Evolutionary conservation across 2,888 invertebrate species (phyloP), one percentile per base, ranked within the genome.

Genomic region (Autographa gamma): DNA sequence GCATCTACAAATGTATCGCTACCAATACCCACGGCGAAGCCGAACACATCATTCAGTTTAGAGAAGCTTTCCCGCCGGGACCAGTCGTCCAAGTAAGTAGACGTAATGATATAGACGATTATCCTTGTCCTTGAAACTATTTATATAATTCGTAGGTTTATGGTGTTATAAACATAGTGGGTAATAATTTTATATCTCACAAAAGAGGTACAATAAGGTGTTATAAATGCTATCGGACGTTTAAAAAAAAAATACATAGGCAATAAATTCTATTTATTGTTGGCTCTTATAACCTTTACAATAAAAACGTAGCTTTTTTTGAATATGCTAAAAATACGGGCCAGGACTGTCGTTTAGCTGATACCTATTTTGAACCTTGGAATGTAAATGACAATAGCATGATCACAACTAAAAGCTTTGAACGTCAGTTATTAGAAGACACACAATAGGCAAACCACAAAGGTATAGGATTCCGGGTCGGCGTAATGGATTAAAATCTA

Each of bases 1-100:
- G 97, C 0, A 93, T 96, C 31, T 99, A 98, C 92, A 97, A 97
- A 89, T 99, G 98, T 88, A 95, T 97, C 61, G 98, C 98, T 0
- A 97, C 96, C 2, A 99, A 99, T 87, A 94, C 95, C 25, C 96
- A 97, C 61, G 99, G 98, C 5, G 96, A 96, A 63, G 96, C 96
- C 4, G 96, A 96, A 75, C 96, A 97, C 75, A 93, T 94, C n/a
- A 97, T 98, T 85, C 96, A 97, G 73, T 93, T 98, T 74, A 96
- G 97, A 81, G 97, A 98, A 91, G 98, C 98, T 0, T 96, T 96
- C 61, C 96, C 96, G 1, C 99, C 98, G 0, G 96, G 96, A 5
- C 92, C 96, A 18, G 96, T 98, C 13, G 91, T 96, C 14, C 95
- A 96, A 87, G 96, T 95, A 88, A 88, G 88, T 81, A n/a, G 48